Evolutionary conservation across 1,140 invertebrate species (phyloP), one percentile per base, ranked within the genome.

Genomic region (Plectrocnemia conspersa): DNA sequence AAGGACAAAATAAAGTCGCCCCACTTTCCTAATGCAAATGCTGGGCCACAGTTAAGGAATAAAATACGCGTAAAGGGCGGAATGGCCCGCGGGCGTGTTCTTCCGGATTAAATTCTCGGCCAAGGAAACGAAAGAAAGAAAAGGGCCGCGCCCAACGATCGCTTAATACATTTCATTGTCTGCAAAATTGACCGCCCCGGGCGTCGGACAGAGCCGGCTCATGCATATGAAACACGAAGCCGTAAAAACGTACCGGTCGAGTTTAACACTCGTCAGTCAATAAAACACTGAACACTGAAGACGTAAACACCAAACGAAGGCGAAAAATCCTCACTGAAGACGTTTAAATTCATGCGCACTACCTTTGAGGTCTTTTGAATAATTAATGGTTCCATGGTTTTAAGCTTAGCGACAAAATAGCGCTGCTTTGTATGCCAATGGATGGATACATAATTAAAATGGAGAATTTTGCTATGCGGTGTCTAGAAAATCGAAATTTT

Each of bases 61-160:
- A 53, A 53, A 53, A 53, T 44, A 44, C 23, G 50, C 50, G 40
- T 53, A 42, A 53, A 53, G 40, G 40, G 40, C 46, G 50, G 50
- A 33, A 53, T 53, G 50, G 38, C 49, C 36, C 49, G 33, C 35
- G 49, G 49, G 35, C 24, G n/a, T 47, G 45, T 29, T 41, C 21
- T 25, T 24, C 22, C n/a, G 50, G 50, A 44, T 53, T 42, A 44
- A 53, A 53, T 44, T 23, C 49, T 16, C 41, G n/a, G 40, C 6
- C 3, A 21, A 3, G 40, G 16, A 21, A 42, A 21, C 15, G 36
- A n/a, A n/a, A 10, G 36, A 44, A 23, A 24, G 3, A 2, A 23
- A 2, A 22, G 42, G 42, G 38, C 10, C 18, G 13, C 16, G n/a
- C 21, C 24, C 24, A 16, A 9, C 42, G 42, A 45, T 45, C 21